phyloP scores from a whole-genome alignment of 1,140 invertebrate species.

The Meteorus sp. region DNA sequence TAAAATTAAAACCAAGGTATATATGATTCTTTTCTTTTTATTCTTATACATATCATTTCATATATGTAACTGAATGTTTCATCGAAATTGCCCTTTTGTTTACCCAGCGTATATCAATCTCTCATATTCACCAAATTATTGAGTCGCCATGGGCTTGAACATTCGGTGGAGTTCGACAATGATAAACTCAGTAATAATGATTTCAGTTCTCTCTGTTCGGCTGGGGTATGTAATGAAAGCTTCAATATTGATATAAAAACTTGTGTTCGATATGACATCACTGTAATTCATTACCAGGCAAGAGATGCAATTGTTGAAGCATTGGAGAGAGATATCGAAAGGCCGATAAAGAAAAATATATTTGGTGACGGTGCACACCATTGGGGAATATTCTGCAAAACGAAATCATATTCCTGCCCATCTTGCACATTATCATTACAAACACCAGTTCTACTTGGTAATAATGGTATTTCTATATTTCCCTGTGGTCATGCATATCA shows the following conservation, averaged over 20 bases:
- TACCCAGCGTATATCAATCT: constrained; percentile 52
- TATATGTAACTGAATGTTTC: constrained; percentile 7
- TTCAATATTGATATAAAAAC: background rate
- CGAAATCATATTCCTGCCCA: constrained; percentile 46
- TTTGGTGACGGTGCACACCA: constrained; percentile 51
- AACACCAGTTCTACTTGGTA: constrained; percentile 51
- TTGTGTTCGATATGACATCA: background rate
- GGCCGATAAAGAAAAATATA: constrained; percentile 32
- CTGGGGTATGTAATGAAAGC: constrained; percentile 40
- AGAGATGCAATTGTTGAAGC: constrained; percentile 37
- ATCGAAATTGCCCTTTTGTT: constrained; percentile 19
- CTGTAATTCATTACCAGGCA: constrained; percentile 32
- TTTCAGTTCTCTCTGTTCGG: constrained; percentile 47
- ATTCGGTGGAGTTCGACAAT: constrained; percentile 42
- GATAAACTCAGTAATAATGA: constrained; percentile 32
- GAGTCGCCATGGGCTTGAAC: constrained; percentile 42
- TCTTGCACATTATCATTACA: constrained; percentile 52
- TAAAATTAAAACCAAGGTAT: constrained; percentile 47
- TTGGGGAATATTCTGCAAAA: constrained; percentile 52
- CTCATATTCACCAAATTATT: constrained; percentile 54
- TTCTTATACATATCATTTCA: constrained; percentile 3
- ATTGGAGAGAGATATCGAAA: constrained; percentile 41
- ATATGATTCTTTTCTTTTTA: constrained; percentile 14
- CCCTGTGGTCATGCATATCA: constrained; percentile 56
- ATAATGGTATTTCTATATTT: constrained; percentile 54